These are phyloP conservation scores for Tiphia femorata DNA, from an alignment of 2,888 invertebrate species.

Conservation along the genomic window DNA sequence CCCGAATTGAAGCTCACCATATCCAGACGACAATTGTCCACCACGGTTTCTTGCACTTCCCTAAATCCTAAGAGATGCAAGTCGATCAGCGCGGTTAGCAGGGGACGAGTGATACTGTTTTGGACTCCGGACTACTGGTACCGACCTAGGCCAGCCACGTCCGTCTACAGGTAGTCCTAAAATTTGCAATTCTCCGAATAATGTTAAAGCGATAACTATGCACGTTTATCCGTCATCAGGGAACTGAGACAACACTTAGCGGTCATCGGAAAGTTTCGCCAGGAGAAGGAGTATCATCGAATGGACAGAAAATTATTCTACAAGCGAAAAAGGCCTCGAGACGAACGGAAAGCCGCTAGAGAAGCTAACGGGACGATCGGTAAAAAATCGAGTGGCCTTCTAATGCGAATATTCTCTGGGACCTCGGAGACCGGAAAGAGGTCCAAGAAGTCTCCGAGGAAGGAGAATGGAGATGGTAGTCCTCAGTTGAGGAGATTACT, in stretches of 20 bases:
- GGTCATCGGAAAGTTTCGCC: conserved; percentile 31
- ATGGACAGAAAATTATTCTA: conserved; percentile 39
- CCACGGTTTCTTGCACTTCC: conserved; percentile 69
- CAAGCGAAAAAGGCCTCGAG: conserved; percentile 24
- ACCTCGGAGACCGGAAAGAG: conserved; percentile 28
- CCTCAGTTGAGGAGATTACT: conserved; percentile 65
- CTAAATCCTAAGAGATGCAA: conserved; percentile 47
- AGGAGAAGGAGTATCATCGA: conserved; percentile 24
- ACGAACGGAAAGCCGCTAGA: conserved; percentile 7
- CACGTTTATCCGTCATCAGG: conserved; percentile 22
- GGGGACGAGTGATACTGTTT: conserved; percentile 68
- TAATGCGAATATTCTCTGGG: conserved; percentile 50
- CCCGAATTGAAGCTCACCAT: conserved; percentile 67
- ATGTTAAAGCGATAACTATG: not conserved
- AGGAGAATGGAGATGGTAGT: conserved; percentile 5
- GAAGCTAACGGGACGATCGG: conserved; percentile 14
- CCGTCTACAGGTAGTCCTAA: conserved; percentile 64
- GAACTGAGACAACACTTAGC: conserved; percentile 65
- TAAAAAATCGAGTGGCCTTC: conserved; percentile 39
- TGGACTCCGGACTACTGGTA: conserved; percentile 74
- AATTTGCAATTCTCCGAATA: not conserved
- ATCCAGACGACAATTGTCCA: conserved; percentile 67
- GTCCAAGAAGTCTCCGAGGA: conserved; percentile 11
- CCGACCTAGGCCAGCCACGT: conserved; percentile 68
- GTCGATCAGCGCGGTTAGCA: conserved; percentile 29